Percentiles rank a stretch among this genome's conserved stretches.
Evolutionary conservation across 2,888 invertebrate genomes (phyloP).

Genomic region (Idaea straminata): DNA sequence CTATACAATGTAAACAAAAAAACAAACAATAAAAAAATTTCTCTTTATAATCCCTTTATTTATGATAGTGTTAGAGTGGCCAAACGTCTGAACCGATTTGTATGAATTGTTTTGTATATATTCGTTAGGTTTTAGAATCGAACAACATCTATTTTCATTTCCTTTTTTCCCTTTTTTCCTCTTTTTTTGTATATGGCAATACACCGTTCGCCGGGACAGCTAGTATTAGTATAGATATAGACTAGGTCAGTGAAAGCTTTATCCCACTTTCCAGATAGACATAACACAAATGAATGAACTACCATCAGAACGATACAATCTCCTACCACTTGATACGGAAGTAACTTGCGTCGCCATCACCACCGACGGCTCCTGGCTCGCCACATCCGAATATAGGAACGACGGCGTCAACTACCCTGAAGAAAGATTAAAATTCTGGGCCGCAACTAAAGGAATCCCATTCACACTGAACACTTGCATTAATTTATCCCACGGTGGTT

Average conservation of each 20-base stretch:
- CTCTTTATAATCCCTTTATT: too few relatives aligned
- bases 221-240: too few relatives aligned
- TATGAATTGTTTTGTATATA: too few relatives aligned
- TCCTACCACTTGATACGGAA: conserved; percentile 68
- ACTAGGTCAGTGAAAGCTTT: background rate
- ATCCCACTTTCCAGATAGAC: conserved; percentile 57
- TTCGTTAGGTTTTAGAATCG: too few relatives aligned
- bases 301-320: conserved; percentile 62
- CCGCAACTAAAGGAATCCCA: conserved; percentile 18
- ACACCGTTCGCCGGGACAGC: too few relatives aligned
- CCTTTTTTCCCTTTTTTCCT: too few relatives aligned
- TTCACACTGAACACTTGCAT: conserved; percentile 67
- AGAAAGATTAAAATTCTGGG: conserved; percentile 71
- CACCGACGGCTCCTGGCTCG: conserved; percentile 62
- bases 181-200: too few relatives aligned
- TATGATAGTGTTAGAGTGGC: too few relatives aligned
- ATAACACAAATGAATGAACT: conserved; percentile 67
- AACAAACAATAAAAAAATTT: too few relatives aligned
- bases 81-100: too few relatives aligned
- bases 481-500: conserved; percentile 69
- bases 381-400: conserved; percentile 70
- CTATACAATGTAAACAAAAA: too few relatives aligned
- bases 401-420: conserved; percentile 67
- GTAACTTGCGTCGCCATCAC: conserved; percentile 66
- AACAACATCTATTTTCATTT: too few relatives aligned